phyloP scores from a whole-genome alignment of 2,888 invertebrate species.

The Nymphalis polychloros region DNA sequence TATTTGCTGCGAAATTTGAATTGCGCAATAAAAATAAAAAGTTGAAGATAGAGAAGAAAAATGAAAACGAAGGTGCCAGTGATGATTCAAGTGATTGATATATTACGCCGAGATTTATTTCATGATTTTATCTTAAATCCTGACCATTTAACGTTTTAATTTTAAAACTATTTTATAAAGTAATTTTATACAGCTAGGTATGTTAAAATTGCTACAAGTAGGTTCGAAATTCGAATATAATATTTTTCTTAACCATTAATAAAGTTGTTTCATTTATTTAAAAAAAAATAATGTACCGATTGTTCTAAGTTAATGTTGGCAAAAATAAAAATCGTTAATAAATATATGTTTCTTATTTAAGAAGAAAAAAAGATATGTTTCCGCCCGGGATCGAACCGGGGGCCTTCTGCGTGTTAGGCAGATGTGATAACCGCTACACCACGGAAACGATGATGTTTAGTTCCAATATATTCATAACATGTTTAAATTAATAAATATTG shows the following conservation, averaged over 20 bases:
- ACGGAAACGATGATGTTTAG: constrained; percentile 45
- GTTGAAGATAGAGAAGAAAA: constrained; percentile 20
- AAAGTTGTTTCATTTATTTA: no score
- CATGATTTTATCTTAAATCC: constrained; percentile 3
- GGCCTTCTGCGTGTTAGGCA: constrained; percentile 96
- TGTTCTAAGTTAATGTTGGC: neutral
- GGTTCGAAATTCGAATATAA: no score
- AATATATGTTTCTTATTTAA: neutral
- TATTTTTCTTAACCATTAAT: no score
- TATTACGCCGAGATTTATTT: neutral
- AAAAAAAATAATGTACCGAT: neutral
- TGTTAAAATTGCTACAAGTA: no score
- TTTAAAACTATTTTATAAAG: constrained; percentile 7
- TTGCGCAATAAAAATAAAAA: constrained; percentile 44
- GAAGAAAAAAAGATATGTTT: constrained; percentile 81
- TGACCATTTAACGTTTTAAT: constrained; percentile 2
- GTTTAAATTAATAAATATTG: neutral
- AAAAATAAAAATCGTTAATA: neutral
- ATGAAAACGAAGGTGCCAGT: constrained; percentile 11
- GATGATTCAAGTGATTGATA: constrained; percentile 26
- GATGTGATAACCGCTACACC: constrained; percentile 95
- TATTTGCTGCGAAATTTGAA: constrained; percentile 57
- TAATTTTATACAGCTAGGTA: neutral
- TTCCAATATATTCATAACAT: neutral
- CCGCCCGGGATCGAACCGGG: constrained; percentile 95